Evolutionary conservation across 2,888 invertebrate species (phyloP).

Genomic region (Tenodera sinensis): DNA sequence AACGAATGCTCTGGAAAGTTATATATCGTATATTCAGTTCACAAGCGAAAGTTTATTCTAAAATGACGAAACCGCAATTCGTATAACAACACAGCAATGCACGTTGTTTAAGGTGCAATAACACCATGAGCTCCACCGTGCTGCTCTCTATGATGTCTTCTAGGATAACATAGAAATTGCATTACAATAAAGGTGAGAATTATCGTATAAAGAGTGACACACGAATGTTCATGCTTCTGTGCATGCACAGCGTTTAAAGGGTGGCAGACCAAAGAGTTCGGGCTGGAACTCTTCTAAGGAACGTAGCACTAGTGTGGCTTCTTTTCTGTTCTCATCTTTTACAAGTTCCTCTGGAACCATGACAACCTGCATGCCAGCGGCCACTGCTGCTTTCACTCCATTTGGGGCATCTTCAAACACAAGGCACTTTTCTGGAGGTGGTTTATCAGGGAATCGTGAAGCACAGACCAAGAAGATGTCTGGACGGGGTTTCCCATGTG

Average conservation of each 20-base stretch:
- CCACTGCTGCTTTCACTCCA: constrained; percentile 73
- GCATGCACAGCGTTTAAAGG: constrained; percentile 45
- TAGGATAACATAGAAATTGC: no score
- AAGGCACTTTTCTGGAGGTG: constrained; percentile 61
- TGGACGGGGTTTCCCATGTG: constrained; percentile 82
- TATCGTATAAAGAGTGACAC: no score
- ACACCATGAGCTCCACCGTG: no score
- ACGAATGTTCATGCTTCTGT: no score
- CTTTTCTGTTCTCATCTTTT: constrained; percentile 47
- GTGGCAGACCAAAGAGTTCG: constrained; percentile 80
- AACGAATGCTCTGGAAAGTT: no score
- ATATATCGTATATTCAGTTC: no score
- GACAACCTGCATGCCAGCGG: constrained; percentile 82
- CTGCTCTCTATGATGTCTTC: no score
- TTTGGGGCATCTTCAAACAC: constrained; percentile 93
- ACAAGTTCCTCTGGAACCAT: constrained; percentile 69
- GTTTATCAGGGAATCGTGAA: constrained; percentile 64
- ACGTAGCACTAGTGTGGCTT: constrained; percentile 67
- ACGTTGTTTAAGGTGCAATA: no score
- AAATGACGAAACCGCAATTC: no score
- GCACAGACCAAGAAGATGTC: constrained; percentile 82
- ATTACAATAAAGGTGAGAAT: no score
- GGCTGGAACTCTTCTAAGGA: constrained; percentile 76
- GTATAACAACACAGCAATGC: no score
- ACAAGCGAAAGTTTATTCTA: no score